These are phyloP conservation scores for Diaprepes abbreviatus DNA, from an alignment of 2,888 invertebrate genomes.

Conservation along the genomic window DNA sequence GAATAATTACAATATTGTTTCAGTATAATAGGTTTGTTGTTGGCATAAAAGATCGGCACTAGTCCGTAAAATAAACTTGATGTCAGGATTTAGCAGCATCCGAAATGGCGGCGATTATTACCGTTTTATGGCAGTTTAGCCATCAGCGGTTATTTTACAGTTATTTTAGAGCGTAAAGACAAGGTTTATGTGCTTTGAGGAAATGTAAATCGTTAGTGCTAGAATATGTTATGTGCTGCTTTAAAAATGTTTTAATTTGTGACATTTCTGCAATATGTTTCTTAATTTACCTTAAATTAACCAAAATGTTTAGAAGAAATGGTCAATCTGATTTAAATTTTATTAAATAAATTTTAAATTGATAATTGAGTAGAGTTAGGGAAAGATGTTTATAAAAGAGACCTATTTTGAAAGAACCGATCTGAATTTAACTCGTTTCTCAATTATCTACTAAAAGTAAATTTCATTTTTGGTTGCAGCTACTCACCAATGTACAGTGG, in stretches of 20 bases:
- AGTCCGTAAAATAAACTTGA: conserved; percentile 53
- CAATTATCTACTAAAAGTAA: too few relatives aligned
- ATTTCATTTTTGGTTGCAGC: too few relatives aligned
- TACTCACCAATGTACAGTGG: too few relatives aligned
- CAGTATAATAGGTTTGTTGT: conserved; percentile 52
- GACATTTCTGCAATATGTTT: too few relatives aligned
- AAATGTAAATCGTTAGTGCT: conserved; percentile 24
- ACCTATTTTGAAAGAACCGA: too few relatives aligned
- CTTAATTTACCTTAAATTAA: too few relatives aligned
- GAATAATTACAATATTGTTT: conserved; percentile 53
- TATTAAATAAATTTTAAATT: too few relatives aligned
- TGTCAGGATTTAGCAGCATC: conserved; percentile 50
- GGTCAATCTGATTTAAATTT: too few relatives aligned
- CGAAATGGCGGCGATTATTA: conserved; percentile 50
- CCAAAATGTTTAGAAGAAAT: too few relatives aligned
- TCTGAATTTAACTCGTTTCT: too few relatives aligned
- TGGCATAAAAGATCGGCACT: conserved; percentile 53
- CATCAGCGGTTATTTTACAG: conserved; percentile 52
- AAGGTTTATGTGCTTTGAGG: conserved; percentile 30
- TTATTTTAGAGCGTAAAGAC: conserved; percentile 43
- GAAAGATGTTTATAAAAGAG: too few relatives aligned
- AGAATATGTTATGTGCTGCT: conserved; percentile 10
- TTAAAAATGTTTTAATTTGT: neutral
- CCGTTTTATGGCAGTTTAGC: conserved; percentile 50
- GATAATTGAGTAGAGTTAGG: too few relatives aligned